These are phyloP conservation scores for Hirundichthys speculiger DNA, from an alignment of 2,113 vertebrate genomes.

Conservation along the genomic window DNA sequence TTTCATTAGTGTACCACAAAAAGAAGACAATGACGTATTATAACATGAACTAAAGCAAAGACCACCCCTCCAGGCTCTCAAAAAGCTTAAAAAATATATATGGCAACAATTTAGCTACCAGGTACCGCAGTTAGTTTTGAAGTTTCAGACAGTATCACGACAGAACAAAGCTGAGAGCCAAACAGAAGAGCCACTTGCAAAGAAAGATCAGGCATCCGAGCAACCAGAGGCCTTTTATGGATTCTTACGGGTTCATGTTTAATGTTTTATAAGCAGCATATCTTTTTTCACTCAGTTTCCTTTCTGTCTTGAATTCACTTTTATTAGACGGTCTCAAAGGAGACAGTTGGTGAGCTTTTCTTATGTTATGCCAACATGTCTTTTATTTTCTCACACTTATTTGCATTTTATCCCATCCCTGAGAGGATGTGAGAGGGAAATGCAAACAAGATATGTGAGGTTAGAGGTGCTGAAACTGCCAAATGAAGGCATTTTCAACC, in stretches of 20 bases:
- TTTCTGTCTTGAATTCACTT: neutral
- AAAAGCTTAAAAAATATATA: neutral
- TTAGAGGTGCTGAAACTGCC: neutral
- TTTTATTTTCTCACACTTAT: neutral
- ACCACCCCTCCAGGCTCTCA: neutral
- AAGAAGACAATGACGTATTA: neutral
- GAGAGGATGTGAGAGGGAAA: neutral
- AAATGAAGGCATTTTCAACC: no score
- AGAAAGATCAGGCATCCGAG: conserved; percentile 3
- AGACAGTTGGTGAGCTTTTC: neutral
- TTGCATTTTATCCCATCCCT: neutral
- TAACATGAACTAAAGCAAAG: neutral
- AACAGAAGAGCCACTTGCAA: no score
- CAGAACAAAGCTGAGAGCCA: no score
- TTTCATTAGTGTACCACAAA: neutral
- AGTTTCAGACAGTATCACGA: no score
- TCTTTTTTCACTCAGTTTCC: no score
- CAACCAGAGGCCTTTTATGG: neutral
- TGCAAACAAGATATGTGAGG: neutral
- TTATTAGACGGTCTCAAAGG: neutral
- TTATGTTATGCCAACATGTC: neutral
- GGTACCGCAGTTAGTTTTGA: no score
- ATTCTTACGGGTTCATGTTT: conserved; percentile 6
- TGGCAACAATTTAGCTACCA: no score
- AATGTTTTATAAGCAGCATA: conserved; percentile 19